These are phyloP conservation scores for Sturnira hondurensis DNA, from an alignment of 2,113 vertebrate genomes.

Conservation along the genomic window DNA sequence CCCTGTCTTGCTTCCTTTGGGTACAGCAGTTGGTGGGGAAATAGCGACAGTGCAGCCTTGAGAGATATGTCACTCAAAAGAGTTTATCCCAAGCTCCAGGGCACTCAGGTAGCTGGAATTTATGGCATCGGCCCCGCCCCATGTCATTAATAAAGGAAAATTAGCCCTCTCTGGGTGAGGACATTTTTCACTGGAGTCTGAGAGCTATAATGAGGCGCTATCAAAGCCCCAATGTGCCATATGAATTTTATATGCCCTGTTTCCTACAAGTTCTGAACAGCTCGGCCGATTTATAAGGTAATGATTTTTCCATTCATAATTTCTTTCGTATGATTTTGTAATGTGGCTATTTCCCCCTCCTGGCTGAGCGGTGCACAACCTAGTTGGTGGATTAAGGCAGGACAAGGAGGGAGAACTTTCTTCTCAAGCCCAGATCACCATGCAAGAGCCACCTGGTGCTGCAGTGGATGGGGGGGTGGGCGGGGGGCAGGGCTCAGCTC, in stretches of 20 bases:
- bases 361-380: conserved; percentile 65
- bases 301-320: conserved; percentile 87
- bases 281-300: conserved; percentile 84
- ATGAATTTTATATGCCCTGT: conserved; percentile 84
- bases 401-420: not conserved
- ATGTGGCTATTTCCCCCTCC: conserved; percentile 71
- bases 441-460: not conserved
- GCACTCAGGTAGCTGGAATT: conserved; percentile 66
- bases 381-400: conserved; percentile 73
- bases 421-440: not conserved
- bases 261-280: conserved; percentile 85
- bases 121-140: conserved; percentile 72
- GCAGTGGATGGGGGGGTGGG: fast-evolving
- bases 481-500: not conserved
- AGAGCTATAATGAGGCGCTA: conserved; percentile 78
- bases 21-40: not conserved
- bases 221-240: conserved; percentile 81
- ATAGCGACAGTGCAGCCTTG: not conserved
- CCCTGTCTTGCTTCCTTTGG: not conserved
- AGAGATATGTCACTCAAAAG: not conserved
- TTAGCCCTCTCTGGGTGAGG: conserved; percentile 79
- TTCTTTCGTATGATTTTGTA: conserved; percentile 85
- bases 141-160: conserved; percentile 80
- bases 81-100: not conserved
- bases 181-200: conserved; percentile 80